Conservation (phyloP, 2,797 vertebrate genomes). For the Halcyon badia region DNA sequence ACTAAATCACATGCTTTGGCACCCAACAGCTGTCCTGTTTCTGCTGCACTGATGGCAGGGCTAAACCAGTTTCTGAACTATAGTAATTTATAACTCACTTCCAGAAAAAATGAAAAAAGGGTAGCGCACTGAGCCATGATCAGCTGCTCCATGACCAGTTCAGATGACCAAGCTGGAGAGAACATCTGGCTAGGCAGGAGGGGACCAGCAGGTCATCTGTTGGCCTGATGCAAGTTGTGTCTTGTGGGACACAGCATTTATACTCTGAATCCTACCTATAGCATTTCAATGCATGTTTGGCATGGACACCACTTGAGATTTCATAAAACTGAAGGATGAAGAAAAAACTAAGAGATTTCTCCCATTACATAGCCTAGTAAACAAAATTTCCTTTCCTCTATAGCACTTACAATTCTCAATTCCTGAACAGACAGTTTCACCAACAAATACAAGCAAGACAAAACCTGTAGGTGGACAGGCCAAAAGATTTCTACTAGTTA, state of each 20-base stretch:
- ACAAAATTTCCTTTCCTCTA: not conserved
- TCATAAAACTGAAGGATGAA: not conserved
- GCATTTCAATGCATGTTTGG: not conserved
- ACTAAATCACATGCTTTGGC: not conserved
- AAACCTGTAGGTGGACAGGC: not conserved
- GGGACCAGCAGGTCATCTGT: not conserved
- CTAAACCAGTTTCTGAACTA: not conserved
- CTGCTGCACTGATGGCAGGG: not conserved
- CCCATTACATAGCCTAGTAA: not conserved
- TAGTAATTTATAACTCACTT: not conserved
- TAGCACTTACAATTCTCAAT: not conserved
- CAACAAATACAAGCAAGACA: not conserved
- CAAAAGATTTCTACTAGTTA: not conserved
- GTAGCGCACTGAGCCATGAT: not conserved
- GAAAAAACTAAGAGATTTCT: not conserved
- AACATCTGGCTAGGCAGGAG: constrained; percentile 31
- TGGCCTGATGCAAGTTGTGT: not conserved
- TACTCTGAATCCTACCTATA: not conserved
- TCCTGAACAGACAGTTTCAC: not conserved
- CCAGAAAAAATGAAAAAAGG: not conserved
- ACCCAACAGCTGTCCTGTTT: not conserved
- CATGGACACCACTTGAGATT: not conserved
- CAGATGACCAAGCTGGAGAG: not conserved
- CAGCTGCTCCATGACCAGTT: not conserved
- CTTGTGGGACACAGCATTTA: not conserved